Evolutionary conservation across 92 coral and sea anemone species (phyloP).

Genomic region (Phenganax subtilis): DNA sequence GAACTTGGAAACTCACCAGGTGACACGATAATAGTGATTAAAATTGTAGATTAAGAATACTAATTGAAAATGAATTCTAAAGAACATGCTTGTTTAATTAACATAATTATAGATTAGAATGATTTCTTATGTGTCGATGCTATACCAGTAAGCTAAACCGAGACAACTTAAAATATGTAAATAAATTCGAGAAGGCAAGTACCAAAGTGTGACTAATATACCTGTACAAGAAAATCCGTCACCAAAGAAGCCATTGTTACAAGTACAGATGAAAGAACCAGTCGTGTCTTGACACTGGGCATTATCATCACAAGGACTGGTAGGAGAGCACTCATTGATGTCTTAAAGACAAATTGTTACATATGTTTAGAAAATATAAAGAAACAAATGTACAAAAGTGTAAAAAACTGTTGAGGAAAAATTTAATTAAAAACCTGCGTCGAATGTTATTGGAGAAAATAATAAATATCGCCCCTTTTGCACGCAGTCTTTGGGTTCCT

Average conservation of each 20-base stretch:
- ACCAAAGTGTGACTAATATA: neutral
- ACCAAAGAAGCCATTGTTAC: slow-evolving; percentile 46
- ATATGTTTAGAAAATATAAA: neutral
- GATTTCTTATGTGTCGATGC: neutral
- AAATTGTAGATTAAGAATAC: too few relatives aligned
- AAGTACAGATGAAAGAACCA: slow-evolving; percentile 50
- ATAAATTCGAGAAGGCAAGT: neutral
- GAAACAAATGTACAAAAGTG: neutral
- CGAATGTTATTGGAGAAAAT: too few relatives aligned
- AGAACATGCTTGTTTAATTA: too few relatives aligned
- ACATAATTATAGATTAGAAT: too few relatives aligned
- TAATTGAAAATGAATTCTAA: too few relatives aligned
- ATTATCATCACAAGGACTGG: slow-evolving; percentile 18
- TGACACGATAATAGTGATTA: too few relatives aligned
- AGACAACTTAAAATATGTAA: neutral
- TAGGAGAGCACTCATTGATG: slow-evolving; percentile 32
- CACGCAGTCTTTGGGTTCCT: too few relatives aligned
- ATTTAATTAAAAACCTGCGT: too few relatives aligned
- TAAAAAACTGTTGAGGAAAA: neutral
- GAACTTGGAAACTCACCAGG: too few relatives aligned
- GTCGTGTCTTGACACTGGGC: slow-evolving; percentile 45
- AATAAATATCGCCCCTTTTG: too few relatives aligned
- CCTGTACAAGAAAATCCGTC: slow-evolving; percentile 49
- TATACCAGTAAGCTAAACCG: neutral
- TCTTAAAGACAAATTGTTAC: neutral